A percentile compares a stretch with the other conserved stretches of the same genome.
Conservation (phyloP, 2,888 invertebrate genomes). For the Mesorhabditis spiculigera region DNA sequence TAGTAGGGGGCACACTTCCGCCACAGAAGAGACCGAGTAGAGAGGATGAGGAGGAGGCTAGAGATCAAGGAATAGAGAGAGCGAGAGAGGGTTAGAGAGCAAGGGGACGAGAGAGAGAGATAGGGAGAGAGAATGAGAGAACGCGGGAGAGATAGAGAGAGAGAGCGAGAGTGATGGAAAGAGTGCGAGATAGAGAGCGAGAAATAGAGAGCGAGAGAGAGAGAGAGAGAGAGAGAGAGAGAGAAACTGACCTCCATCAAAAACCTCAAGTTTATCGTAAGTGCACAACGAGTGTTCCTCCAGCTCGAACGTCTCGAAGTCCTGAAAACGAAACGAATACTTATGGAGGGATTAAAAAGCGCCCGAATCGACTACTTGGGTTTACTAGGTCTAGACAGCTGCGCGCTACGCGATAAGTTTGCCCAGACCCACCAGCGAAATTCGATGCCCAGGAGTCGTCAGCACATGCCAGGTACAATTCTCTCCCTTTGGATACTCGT, state of each 20-base stretch:
- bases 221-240: background rate
- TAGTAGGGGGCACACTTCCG: constrained; percentile 54
- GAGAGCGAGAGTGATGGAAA: no score
- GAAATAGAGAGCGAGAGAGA: no score
- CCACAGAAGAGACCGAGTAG: constrained; percentile 69
- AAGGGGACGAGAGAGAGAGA: no score
- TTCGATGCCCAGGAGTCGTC: constrained; percentile 90
- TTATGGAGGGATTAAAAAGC: no score
- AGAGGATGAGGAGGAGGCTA: background rate
- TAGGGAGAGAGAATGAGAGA: no score
- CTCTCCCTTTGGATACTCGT: constrained; percentile 78
- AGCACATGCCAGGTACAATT: constrained; percentile 97
- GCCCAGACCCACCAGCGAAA: constrained; percentile 71
- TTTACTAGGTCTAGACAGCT: no score
- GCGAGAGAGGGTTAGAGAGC: no score
- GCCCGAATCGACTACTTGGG: no score
- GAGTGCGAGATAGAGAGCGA: no score
- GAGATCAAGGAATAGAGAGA: background rate
- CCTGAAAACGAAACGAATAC: constrained; percentile 23
- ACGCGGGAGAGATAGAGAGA: no score
- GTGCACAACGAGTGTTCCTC: constrained; percentile 95
- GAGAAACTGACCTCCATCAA: constrained; percentile 75
- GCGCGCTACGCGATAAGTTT: no score
- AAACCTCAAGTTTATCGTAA: constrained; percentile 89
- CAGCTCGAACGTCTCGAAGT: constrained; percentile 72